phyloP scores from a whole-genome alignment of 2,113 vertebrate genomes.

The Empidonax traillii region DNA sequence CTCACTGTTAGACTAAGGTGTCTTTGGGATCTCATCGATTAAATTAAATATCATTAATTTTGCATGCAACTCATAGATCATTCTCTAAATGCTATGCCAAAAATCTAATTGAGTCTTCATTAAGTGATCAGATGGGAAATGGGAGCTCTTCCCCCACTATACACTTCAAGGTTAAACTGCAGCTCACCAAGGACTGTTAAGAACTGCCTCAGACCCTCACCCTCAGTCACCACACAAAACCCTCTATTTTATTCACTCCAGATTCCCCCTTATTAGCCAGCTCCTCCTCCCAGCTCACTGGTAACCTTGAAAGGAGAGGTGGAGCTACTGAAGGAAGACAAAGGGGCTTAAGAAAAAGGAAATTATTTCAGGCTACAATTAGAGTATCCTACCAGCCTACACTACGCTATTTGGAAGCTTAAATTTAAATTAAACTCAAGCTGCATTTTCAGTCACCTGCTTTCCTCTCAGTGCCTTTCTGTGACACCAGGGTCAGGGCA shows the following conservation, averaged over 20 bases:
- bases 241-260: not conserved
- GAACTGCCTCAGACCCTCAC: not conserved
- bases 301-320: not conserved
- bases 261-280: not conserved
- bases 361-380: not conserved
- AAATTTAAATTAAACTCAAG: not conserved
- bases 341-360: not conserved
- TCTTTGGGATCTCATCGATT: not conserved
- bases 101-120: slow-evolving; percentile 47
- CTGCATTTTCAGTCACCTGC: not conserved
- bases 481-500: not conserved
- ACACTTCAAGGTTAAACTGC: slow-evolving; percentile 29
- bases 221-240: not conserved
- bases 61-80: slow-evolving; percentile 22
- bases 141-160: not conserved
- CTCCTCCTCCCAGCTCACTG: not conserved
- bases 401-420: not conserved
- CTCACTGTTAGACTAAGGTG: not conserved
- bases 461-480: not conserved
- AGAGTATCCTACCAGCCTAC: not conserved
- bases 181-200: not conserved
- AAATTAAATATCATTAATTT: slow-evolving; percentile 52
- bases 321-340: not conserved
- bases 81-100: slow-evolving; percentile 29
- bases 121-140: slow-evolving; percentile 19